Base-by-base conservation (phyloP, 2,113 vertebrate species). In the Grallaria varia region DNA sequence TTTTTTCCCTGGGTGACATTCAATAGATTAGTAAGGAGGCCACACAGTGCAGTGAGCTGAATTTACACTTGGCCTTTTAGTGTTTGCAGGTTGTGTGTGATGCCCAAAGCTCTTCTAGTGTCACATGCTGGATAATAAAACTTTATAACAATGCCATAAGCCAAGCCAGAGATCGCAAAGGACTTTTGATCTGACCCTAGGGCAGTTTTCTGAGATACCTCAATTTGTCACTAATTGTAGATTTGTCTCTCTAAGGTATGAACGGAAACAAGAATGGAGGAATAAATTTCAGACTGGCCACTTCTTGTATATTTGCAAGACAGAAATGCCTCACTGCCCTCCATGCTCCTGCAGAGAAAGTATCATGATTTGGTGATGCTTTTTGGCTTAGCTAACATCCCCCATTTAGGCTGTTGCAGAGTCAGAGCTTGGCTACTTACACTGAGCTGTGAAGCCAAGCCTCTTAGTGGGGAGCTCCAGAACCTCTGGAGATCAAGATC, bases 51-150 rank as follows among this genome's bases (percentile, higher is more conserved):
- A 92, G 35, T 22, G 24, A 92, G 86, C 47, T 84, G 92, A 90
- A 95, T 92, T 93, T 95, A 86, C 60, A 53, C 88, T 87, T 72
- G 79, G 90, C 67, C 60, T 93, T 96, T 93, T 39, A 94, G 52
- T 78, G 52, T 84, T 94, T 89, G 78, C 83, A 78, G 64, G 94
- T 90, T 71, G 59, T 72, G 50, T 72, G 79, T 2, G 17, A 90
- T 69, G 85, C 85, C 86, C 76, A 93, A 69, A 95, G 72, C 88
- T 84, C 79, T 94, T 89, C 83, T 33, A 66, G 44, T 78, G 73
- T 72, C 58, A 93, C 73, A 68, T 4, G 6, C 76, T 72, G 73
- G 72, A 77, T 76, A 88, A 88, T 72, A 95, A 93, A 93, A 89
- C 76, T 84, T 84, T 76, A 49, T 13, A 92, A 76, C 8, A 44